Percentiles rank a stretch among this genome's conserved stretches.
phyloP scores from a whole-genome alignment of 2,797 vertebrate genomes.

The Phyllotis vaccarum region DNA sequence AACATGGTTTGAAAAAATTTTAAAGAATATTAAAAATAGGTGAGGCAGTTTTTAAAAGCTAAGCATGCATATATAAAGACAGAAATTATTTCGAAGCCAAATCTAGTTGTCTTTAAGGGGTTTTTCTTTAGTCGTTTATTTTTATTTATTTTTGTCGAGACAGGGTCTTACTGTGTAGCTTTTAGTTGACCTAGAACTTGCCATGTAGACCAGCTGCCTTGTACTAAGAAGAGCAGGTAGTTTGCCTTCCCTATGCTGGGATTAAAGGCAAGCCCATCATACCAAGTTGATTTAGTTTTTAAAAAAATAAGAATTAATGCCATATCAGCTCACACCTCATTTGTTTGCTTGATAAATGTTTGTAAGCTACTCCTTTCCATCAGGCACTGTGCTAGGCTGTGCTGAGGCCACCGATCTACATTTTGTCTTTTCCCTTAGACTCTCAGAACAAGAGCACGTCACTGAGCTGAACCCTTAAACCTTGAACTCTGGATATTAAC shows the following conservation, averaged over 20 bases:
- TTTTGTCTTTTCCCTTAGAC: not conserved
- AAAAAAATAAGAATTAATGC: not conserved
- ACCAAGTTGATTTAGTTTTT: not conserved
- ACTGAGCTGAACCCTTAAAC: not conserved
- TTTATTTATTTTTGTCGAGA: not conserved
- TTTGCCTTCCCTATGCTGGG: not conserved
- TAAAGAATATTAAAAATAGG: constrained; percentile 5
- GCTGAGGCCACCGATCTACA: not conserved
- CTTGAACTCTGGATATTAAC: not conserved
- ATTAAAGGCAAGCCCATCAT: not conserved
- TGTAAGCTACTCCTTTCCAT: not conserved
- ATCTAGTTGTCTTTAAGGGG: not conserved
- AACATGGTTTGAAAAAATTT: not conserved
- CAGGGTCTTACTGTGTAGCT: not conserved
- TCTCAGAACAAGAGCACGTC: not conserved
- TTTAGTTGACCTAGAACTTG: not conserved
- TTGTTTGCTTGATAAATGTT: not conserved
- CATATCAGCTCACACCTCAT: not conserved
- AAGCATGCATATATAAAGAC: not conserved
- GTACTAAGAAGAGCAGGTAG: not conserved
- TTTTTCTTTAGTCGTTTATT: not conserved
- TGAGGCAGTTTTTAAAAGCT: not conserved
- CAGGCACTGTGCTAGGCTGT: not conserved
- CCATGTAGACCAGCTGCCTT: not conserved
- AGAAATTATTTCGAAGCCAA: not conserved